Conservation (phyloP, 2,113 vertebrate species). For the Etia nguti region DNA sequence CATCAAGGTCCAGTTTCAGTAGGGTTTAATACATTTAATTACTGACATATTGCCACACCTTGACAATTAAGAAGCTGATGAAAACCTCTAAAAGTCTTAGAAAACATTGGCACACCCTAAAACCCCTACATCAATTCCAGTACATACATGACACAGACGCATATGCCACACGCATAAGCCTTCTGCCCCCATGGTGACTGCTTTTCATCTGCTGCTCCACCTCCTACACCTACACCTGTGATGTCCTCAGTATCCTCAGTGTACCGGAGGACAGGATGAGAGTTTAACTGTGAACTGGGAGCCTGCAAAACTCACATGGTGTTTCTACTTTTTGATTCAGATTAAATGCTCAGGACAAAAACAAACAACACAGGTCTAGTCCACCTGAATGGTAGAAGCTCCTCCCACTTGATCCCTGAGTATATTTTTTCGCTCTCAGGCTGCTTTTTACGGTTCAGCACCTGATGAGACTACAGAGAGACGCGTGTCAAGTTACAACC, state of each 20-base stretch:
- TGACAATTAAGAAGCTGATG: background rate
- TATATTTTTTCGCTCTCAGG: background rate
- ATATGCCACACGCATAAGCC: background rate
- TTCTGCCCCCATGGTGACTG: background rate
- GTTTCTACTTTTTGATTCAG: background rate
- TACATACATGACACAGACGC: background rate
- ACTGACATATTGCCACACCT: background rate
- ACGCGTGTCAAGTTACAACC: background rate
- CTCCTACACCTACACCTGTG: background rate
- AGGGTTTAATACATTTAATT: background rate
- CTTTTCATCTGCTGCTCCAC: background rate
- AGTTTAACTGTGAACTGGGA: background rate
- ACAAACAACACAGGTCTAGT: background rate
- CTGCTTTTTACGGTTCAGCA: background rate
- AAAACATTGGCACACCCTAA: background rate
- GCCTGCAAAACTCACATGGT: background rate
- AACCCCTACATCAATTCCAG: background rate
- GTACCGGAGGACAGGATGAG: background rate
- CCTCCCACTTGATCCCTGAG: background rate
- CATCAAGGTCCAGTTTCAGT: background rate
- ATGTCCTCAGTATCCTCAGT: background rate
- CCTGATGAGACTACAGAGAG: background rate
- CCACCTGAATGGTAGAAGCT: background rate
- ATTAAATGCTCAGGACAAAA: background rate
- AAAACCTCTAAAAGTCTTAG: background rate